phyloP scores from a whole-genome alignment of 1,140 invertebrate genomes.

The Lucilia cuprina region DNA sequence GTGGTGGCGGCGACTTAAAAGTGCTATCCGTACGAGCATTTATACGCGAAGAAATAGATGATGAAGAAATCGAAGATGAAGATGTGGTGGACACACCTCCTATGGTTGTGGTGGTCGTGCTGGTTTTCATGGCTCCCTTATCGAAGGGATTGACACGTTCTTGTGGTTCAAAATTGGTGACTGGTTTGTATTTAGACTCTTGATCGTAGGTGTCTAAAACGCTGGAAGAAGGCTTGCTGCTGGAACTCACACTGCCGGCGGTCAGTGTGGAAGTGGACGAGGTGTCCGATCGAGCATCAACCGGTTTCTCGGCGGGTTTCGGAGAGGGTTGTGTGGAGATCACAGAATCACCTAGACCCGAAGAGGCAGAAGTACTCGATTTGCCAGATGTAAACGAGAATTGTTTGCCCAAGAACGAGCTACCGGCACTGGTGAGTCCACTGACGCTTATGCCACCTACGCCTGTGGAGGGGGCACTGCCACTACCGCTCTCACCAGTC shows the following conservation, averaged over 20 bases:
- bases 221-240: constrained; percentile 50
- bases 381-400: constrained; percentile 56
- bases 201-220: constrained; percentile 54
- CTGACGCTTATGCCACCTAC: constrained; percentile 43
- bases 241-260: constrained; percentile 36
- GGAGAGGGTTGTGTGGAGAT: constrained; percentile 52
- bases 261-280: constrained; percentile 44
- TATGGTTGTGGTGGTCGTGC: constrained; percentile 47
- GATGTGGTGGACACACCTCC: constrained; percentile 47
- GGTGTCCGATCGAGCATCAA: constrained; percentile 36
- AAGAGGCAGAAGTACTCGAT: constrained; percentile 35
- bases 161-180: constrained; percentile 61
- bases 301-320: constrained; percentile 38
- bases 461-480: constrained; percentile 51
- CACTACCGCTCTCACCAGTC: constrained; percentile 41
- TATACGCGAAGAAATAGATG: constrained; percentile 54
- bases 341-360: constrained; percentile 42
- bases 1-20: constrained; percentile 56
- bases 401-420: constrained; percentile 59
- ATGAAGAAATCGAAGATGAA: constrained; percentile 55
- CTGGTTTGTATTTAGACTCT: constrained; percentile 57
- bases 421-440: constrained; percentile 27
- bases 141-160: constrained; percentile 61
- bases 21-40: constrained; percentile 52
- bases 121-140: constrained; percentile 46